Percentiles rank a stretch among this genome's conserved stretches.
Conservation (phyloP, 1,140 invertebrate genomes). For the Tetragonula clypearis region DNA sequence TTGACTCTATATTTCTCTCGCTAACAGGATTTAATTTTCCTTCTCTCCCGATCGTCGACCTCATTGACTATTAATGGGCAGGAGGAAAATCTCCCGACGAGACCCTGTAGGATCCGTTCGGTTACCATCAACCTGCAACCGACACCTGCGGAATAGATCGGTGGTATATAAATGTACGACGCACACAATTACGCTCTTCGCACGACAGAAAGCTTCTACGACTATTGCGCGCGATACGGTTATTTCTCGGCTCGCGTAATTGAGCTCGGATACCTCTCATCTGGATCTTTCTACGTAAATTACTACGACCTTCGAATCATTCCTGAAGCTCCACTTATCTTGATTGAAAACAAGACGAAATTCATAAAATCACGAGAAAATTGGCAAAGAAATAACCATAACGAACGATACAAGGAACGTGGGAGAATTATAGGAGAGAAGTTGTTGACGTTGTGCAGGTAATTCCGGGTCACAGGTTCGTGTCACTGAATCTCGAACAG, state of each 20-base stretch:
- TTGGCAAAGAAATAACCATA: neutral
- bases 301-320: neutral
- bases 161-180: slow-evolving; percentile 10
- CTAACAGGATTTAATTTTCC: slow-evolving; percentile 52
- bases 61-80: slow-evolving; percentile 58
- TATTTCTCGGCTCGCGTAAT: slow-evolving; percentile 18
- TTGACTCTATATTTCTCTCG: neutral
- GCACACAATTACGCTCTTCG: slow-evolving; percentile 7
- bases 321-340: neutral
- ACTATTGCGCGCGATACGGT: slow-evolving; percentile 5
- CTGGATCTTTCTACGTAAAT: neutral
- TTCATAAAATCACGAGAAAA: no score
- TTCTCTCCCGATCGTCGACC: slow-evolving; percentile 25
- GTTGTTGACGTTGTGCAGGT: no score
- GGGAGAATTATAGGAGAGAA: neutral
- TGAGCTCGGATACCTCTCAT: slow-evolving; percentile 22
- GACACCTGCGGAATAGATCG: slow-evolving; percentile 43
- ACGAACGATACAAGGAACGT: neutral
- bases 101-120: slow-evolving; percentile 26
- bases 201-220: neutral
- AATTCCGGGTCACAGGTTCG: neutral
- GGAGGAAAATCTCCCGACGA: slow-evolving; percentile 12
- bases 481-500: slow-evolving; percentile 12
- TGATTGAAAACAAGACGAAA: neutral
- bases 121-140: slow-evolving; percentile 44